These are phyloP conservation scores for Ovis aries DNA, from an alignment of 2,113 vertebrate species.

Conservation along the genomic window ARS-UI_Ramb_v3.0 NC_056076.1:58541001-58541500, in stretches of 20 bases:
- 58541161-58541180: background rate
- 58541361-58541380: background rate
- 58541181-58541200: background rate
- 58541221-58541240: background rate
- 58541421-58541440: background rate
- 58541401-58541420: background rate
- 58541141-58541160: background rate
- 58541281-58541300: background rate
- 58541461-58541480: background rate
- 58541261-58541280: background rate
- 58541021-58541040: background rate
- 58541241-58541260: background rate
- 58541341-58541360: background rate
- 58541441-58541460: background rate
- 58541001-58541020: background rate
- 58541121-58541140: background rate
- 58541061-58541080: background rate
- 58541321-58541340: background rate
- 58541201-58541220: background rate
- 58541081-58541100: background rate
- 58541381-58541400: background rate
- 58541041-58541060: background rate
- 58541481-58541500: background rate
- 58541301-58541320: background rate
- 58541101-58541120: background rate